phyloP scores from a whole-genome alignment of 2,888 invertebrate species.

The Caradrina kadenii region DNA sequence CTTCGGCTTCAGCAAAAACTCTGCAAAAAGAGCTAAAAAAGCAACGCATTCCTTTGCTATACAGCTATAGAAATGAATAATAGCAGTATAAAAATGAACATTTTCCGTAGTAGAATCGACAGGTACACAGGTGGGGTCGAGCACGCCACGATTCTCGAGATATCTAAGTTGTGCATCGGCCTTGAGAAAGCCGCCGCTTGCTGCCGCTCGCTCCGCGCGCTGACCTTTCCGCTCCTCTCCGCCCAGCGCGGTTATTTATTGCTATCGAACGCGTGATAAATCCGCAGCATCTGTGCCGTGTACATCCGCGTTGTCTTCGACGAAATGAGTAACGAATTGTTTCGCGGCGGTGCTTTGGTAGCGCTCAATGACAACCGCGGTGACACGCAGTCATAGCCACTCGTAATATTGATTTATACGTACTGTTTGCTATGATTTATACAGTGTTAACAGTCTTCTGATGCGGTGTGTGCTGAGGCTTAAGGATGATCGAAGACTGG shows the following conservation, averaged over 20 bases:
- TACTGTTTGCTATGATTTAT: constrained; percentile 49
- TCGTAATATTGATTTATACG: constrained; percentile 52
- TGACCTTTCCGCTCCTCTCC: constrained; percentile 81
- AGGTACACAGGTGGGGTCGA: constrained; percentile 81
- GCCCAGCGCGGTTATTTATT: constrained; percentile 81
- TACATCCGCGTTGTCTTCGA: constrained; percentile 82
- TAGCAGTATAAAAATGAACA: constrained; percentile 53
- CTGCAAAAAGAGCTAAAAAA: constrained; percentile 26
- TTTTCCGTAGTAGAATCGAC: constrained; percentile 66
- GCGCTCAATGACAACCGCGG: constrained; percentile 60
- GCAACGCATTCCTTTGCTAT: constrained; percentile 40
- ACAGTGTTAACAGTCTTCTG: constrained; percentile 17
- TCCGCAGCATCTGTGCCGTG: constrained; percentile 77
- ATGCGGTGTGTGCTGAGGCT: constrained; percentile 19
- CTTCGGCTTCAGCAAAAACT: constrained; percentile 34
- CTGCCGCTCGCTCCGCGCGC: constrained; percentile 72
- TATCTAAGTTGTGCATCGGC: constrained; percentile 85
- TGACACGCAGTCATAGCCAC: constrained; percentile 51
- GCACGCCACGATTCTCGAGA: constrained; percentile 74
- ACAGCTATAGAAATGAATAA: constrained; percentile 47
- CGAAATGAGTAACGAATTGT: constrained; percentile 72
- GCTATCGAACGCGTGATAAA: constrained; percentile 80
- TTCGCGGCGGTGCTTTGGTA: constrained; percentile 69
- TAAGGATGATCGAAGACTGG: constrained; percentile 10
- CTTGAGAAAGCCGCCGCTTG: constrained; percentile 79